Base-by-base conservation (phyloP, 2,113 vertebrate genomes). In the Oryzias curvinotus region DNA sequence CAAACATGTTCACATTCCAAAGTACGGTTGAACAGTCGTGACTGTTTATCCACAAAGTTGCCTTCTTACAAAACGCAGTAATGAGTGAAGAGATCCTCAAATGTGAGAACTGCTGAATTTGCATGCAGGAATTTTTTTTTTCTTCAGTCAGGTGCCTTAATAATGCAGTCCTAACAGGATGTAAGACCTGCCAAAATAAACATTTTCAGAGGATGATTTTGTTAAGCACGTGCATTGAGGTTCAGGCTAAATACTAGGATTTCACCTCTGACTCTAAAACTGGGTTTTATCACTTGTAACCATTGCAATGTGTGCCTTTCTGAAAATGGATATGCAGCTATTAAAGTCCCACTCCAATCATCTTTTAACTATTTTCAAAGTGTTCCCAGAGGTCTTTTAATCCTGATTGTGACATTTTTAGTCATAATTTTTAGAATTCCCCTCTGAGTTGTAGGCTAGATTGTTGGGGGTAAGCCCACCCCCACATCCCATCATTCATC, bases 1-100 rank as follows among this genome's bases (percentile, higher is more conserved):
- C 56, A 82, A 64, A 82, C 50, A 59, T 50, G 76, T 81, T 80
- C 83, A 86, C 78, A 55, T 72, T 76, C 75, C 66, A 68, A 75
- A 78, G 68, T 73, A 71, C 62, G 21, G 45, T 45, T 50, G 52
- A 84, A 64, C 68, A 16, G 18, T 51, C 57, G 51, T 44, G 62
- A 62, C 53, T 70, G 68, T 73, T 71, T 68, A 55, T 52, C 55
- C 51, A 36, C 21, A 3, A 68, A 84, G 69, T 63, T 64, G 45
- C 56, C 5, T 14, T 25, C 48, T 62, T 70, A 51, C 15, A 41
- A 42, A 42, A 52, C 57, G 14, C 42, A 62, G 19, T 49, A 45
- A 51, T 50, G 46, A 80, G 44, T 75, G 58, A 79, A 78, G 71
- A 75, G 57, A 52, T 79, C 1, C 36, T 7, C 16, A 3, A 18